These are phyloP conservation scores for Zaprionus nigranus DNA, from an alignment of 1,140 invertebrate genomes.

Conservation along the genomic window DNA sequence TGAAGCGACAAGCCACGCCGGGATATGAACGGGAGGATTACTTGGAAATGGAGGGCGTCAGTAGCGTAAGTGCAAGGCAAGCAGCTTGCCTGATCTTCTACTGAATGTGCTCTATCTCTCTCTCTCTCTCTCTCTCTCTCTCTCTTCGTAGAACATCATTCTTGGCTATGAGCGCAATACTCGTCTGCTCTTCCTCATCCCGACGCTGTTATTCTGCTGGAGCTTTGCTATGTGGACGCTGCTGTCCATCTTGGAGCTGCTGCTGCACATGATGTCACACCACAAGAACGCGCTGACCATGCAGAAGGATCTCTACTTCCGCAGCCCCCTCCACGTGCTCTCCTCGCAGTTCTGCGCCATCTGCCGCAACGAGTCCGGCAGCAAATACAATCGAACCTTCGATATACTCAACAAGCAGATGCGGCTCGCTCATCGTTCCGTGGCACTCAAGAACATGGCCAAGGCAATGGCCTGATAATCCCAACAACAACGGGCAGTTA, in stretches of 20 bases:
- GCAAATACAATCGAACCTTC: slow-evolving; percentile 82
- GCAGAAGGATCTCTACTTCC: slow-evolving; percentile 85
- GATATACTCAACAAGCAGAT: slow-evolving; percentile 73
- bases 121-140: neutral
- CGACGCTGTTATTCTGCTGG: slow-evolving; percentile 83
- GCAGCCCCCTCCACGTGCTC: slow-evolving; percentile 86
- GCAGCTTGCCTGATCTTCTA: neutral
- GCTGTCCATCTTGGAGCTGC: slow-evolving; percentile 78
- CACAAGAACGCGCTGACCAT: slow-evolving; percentile 85
- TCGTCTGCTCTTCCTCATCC: slow-evolving; percentile 77
- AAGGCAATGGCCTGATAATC: slow-evolving; percentile 61
- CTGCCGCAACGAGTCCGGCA: slow-evolving; percentile 85
- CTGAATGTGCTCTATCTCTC: too few species aligned
- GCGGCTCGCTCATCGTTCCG: slow-evolving; percentile 62
- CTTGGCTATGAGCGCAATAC: slow-evolving; percentile 72
- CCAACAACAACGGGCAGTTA: neutral
- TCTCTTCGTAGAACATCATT: slow-evolving; percentile 73
- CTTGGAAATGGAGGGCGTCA: slow-evolving; percentile 77
- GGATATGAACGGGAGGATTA: slow-evolving; percentile 76
- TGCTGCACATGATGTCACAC: slow-evolving; percentile 86
- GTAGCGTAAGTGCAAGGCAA: slow-evolving; percentile 54
- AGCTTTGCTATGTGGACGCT: slow-evolving; percentile 70
- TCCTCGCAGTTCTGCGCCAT: slow-evolving; percentile 86
- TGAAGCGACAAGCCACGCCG: slow-evolving; percentile 36
- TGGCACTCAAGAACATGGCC: slow-evolving; percentile 67